Evolutionary conservation across 1,140 invertebrate species (phyloP), one percentile per base, ranked within the genome.

Genomic region (Aphidius gifuensis): DNA sequence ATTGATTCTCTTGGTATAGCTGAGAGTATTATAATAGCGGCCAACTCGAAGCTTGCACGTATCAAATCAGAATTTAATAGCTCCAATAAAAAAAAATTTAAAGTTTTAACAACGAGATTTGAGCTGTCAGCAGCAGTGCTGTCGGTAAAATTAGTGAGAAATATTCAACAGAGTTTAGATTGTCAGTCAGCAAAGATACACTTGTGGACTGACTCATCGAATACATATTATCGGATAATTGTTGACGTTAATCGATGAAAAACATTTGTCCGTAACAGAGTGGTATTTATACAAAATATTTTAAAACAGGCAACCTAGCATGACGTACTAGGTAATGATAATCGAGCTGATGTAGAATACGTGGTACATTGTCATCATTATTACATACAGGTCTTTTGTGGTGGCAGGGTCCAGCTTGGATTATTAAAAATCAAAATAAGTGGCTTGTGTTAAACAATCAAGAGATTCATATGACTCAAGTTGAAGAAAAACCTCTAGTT

Each of bases 31-130:
- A n/a, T 53, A 48, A 23, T n/a, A 44, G 5, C 16, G 42, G 38
- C 42, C 49, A 23, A 45, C 9, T 45, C n/a, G n/a, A 53, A 66
- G 44, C 60, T 66, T 1, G 0, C 58, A 64, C 6, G n/a, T 76
- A 4, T 58, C 66, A 43, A 67, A 71, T 5, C 74, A 76, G 56
- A 50, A 54, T 9, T 58, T 69, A 53, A 69, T 79, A 1, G 69
- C 74, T 23, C 76, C 77, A 8, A 23, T 74, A 2, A 74, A 74
- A 64, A 59, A 48, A 16, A 49, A n/a, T n/a, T n/a, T n/a, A n/a
- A n/a, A n/a, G n/a, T 72, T 0, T 67, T 74, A 1, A 60, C 69
- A 9, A 66, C 70, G 3, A 11, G 68, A 9, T 56, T 74, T 40
- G 69, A 73, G 64, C 49, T 73, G 6, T 58, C 48, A 32, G 53